phyloP scores from a whole-genome alignment of 2,113 vertebrate genomes.

The Cercopithecus mona region DNA sequence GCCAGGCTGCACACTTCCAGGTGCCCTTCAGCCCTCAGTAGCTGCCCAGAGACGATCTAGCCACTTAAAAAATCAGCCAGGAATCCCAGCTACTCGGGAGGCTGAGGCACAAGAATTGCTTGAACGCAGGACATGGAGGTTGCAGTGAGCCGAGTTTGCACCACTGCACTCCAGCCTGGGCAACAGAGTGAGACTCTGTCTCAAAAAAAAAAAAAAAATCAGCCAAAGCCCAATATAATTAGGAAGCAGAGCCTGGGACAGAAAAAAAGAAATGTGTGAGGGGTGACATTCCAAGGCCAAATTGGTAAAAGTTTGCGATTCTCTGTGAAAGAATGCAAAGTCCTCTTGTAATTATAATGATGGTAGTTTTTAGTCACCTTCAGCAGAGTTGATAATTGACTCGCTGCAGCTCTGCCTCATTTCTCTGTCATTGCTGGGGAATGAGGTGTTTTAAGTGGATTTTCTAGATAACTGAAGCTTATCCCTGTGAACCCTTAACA shows the following conservation, averaged over 20 bases:
- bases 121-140: too few relatives aligned
- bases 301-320: not conserved
- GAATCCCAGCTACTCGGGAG: too few relatives aligned
- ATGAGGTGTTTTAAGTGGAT: conserved; percentile 52
- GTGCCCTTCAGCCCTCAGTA: not conserved
- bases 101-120: too few relatives aligned
- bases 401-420: not conserved
- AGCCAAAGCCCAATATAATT: conserved; percentile 44
- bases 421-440: conserved; percentile 40
- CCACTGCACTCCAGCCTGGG: too few relatives aligned
- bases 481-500: conserved; percentile 7
- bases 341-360: not conserved
- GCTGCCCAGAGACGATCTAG: not conserved
- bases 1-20: not conserved
- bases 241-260: not conserved
- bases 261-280: not conserved
- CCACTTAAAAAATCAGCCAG: not conserved
- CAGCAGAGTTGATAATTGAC: not conserved
- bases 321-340: not conserved
- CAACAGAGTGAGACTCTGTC: too few relatives aligned
- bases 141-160: too few relatives aligned
- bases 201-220: not conserved
- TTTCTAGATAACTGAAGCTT: conserved; percentile 56
- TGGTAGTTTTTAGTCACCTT: conserved; percentile 13
- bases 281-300: not conserved